Evolutionary conservation across 30 jellyfish, hydroid and myxozoan genomes (phyloP), one percentile per base, ranked within the genome.

Genomic region (Hydractinia echinata): DNA sequence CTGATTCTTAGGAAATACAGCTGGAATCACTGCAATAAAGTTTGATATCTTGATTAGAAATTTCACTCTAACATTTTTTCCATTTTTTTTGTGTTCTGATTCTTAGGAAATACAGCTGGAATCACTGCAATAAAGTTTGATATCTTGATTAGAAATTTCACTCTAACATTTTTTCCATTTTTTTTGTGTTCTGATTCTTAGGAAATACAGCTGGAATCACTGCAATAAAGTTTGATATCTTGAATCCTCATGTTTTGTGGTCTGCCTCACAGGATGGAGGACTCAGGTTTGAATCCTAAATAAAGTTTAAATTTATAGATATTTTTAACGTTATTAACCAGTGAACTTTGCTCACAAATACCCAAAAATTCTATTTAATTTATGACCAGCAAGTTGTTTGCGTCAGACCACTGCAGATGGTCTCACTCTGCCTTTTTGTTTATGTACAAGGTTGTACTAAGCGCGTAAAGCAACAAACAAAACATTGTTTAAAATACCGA

Each of bases 221-320:
- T 18, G 87, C 87, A 15, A 55, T 91, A 14, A 81, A 67, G 44
- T 91, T 91, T 73, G 86, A 81, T 11, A 58, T 66, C 11, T 44
- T n/a, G 50, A 53, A 72, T 58, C 67, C 93, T 7, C 52, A 86
- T 44, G 72, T 39, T 20, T 51, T 91, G 58, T 91, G 97, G 97
- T 91, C 97, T 67, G 78, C 97, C 16, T 85, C 97, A 16, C 76
- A 76, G 48, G 96, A 91, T 86, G 87, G 87, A 44, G 77, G 96
- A 53, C 81, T 91, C 11, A 83, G 95, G 97, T 91, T 66, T 18
- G 21, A 66, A 66, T 20, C 51, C 3, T 68, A 0, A 11, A 11
- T 68, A 68, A 68, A n/a, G 54, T 10, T 3, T 68, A 68, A n/a
- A 3, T 10, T 3, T 68, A 11, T 68, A 11, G 1, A 68, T 14